phyloP scores from a whole-genome alignment of 2,113 vertebrate species.

The Petrocephalus microphthalmus region DNA sequence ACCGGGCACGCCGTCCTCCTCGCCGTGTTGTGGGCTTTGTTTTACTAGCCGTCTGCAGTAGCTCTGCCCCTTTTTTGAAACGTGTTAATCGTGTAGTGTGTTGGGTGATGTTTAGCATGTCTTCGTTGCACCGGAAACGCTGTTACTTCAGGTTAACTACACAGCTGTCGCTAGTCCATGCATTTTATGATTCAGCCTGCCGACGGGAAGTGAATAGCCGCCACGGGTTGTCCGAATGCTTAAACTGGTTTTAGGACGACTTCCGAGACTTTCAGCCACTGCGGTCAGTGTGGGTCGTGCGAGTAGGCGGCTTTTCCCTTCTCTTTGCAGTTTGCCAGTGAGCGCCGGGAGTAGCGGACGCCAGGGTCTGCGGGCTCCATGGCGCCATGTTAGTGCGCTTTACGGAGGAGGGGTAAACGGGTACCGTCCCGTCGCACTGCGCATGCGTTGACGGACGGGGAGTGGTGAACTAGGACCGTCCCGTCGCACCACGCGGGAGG shows the following conservation, averaged over 20 bases:
- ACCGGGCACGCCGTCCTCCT: background rate
- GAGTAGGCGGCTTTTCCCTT: background rate
- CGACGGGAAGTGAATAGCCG: background rate
- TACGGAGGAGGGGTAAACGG: conserved; percentile 40
- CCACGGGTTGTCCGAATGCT: background rate
- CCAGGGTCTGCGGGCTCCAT: conserved; percentile 20
- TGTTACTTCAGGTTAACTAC: background rate
- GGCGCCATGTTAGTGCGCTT: conserved; percentile 68
- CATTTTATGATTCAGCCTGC: conserved; percentile 12
- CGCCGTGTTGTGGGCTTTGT: background rate
- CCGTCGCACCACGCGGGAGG: background rate
- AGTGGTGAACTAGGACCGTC: background rate
- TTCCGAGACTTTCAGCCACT: background rate
- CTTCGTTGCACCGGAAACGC: background rate
- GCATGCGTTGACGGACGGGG: conserved; percentile 46
- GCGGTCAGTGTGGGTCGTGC: background rate
- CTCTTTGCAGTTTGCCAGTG: background rate
- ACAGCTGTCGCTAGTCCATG: conserved; percentile 6
- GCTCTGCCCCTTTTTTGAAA: background rate
- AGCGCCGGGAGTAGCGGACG: background rate
- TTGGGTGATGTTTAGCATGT: background rate
- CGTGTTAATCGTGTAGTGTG: background rate
- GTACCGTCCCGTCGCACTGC: conserved; percentile 53
- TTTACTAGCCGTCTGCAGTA: background rate
- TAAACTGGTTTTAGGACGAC: background rate